Conservation (phyloP, 1,140 invertebrate genomes). For the Eueides isabella region DNA sequence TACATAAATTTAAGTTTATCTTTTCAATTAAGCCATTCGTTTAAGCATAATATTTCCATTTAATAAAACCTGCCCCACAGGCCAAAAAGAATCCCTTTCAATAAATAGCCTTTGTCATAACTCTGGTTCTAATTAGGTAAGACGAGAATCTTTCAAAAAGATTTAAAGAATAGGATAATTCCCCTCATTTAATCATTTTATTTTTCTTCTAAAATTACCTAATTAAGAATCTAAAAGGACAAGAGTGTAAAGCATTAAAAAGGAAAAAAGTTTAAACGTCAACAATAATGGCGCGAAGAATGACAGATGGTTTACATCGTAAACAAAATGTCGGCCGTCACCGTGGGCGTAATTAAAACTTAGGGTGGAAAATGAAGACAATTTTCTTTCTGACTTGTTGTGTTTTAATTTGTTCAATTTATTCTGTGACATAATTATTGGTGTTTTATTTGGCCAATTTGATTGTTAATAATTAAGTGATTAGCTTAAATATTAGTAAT, state of each 20-base stretch:
- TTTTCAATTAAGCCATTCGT: not conserved
- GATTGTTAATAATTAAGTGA: not conserved
- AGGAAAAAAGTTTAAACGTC: conserved; percentile 54
- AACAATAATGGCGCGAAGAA: conserved; percentile 60
- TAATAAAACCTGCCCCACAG: conserved; percentile 13
- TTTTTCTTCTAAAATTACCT: conserved; percentile 53
- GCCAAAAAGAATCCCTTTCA: conserved; percentile 13
- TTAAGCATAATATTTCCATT: conserved; percentile 10
- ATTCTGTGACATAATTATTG: conserved; percentile 14
- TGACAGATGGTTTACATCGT: conserved; percentile 76
- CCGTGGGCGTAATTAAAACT: conserved; percentile 68
- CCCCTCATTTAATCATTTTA: conserved; percentile 26
- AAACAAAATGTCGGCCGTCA: conserved; percentile 69
- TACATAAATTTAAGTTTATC: not conserved
- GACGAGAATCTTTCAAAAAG: conserved; percentile 2
- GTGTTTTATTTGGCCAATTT: conserved; percentile 11
- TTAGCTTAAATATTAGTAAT: no score
- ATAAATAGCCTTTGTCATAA: conserved; percentile 11
- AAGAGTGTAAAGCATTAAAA: conserved; percentile 48
- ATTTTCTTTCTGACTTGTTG: conserved; percentile 34
- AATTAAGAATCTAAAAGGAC: conserved; percentile 48
- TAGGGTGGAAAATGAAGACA: conserved; percentile 43
- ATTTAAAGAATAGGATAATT: conserved; percentile 15
- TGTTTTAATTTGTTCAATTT: conserved; percentile 36
- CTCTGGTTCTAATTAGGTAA: conserved; percentile 20